These are phyloP conservation scores for Folsomia candida DNA, from an alignment of 2,888 invertebrate species.

Conservation along the genomic window DNA sequence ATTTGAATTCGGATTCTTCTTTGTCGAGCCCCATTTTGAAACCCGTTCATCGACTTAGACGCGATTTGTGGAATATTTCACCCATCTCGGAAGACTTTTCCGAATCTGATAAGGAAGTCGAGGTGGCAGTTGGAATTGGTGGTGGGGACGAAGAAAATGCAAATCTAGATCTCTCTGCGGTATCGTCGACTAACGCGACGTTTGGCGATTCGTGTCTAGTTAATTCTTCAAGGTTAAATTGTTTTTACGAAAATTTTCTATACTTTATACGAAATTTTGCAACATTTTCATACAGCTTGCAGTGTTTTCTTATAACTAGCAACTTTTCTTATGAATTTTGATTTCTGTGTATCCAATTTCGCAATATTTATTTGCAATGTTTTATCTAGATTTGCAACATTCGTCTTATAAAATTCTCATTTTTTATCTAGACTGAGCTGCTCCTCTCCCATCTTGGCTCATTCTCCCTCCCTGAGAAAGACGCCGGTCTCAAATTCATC, in stretches of 20 bases:
- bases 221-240: neutral
- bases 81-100: slow-evolving; percentile 31
- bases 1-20: neutral
- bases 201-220: neutral
- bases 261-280: too few species aligned
- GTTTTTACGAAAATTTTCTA: neutral
- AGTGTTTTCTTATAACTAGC: slow-evolving; percentile 13
- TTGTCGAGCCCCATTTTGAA: neutral
- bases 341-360: neutral
- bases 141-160: slow-evolving; percentile 9
- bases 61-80: slow-evolving; percentile 37
- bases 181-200: neutral
- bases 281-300: too few species aligned
- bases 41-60: neutral
- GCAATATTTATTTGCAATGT: slow-evolving; percentile 1
- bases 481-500: slow-evolving; percentile 17
- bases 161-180: neutral
- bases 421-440: slow-evolving; percentile 11
- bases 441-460: slow-evolving; percentile 35
- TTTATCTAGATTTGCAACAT: slow-evolving; percentile 27
- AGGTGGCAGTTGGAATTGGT: neutral
- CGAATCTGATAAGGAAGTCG: neutral
- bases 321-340: neutral
- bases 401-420: too few species aligned
- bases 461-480: slow-evolving; percentile 31